Conservation (phyloP, 1,140 invertebrate genomes). For the Goniozus legneri region DNA sequence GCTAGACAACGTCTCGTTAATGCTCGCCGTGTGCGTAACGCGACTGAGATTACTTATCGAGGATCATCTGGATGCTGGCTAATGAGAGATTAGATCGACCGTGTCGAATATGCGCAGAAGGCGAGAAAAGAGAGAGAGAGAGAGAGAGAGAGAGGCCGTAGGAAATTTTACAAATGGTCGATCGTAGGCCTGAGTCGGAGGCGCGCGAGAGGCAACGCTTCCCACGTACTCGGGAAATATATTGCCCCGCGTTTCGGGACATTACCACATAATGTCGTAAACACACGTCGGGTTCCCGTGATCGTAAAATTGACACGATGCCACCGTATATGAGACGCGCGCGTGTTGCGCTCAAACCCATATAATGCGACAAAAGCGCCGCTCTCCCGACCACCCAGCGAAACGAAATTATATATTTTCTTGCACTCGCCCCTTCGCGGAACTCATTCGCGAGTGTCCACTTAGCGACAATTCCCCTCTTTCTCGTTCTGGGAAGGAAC, state of each 20-base stretch:
- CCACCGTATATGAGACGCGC: too few species aligned
- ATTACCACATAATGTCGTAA: slow-evolving; percentile 22
- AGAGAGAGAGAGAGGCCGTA: too few species aligned
- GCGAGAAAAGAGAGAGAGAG: neutral
- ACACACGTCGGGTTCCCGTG: slow-evolving; percentile 8
- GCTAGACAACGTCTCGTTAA: neutral
- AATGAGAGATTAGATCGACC: neutral
- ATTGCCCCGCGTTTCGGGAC: slow-evolving; percentile 10
- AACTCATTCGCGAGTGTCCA: too few species aligned
- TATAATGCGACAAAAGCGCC: too few species aligned
- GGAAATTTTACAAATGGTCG: too few species aligned
- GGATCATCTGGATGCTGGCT: neutral
- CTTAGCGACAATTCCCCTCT: too few species aligned
- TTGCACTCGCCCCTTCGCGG: too few species aligned
- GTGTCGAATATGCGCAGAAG: neutral
- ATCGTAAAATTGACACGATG: slow-evolving; percentile 20
- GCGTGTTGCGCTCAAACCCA: too few species aligned
- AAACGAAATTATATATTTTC: too few species aligned
- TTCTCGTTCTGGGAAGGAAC: too few species aligned
- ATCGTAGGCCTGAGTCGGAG: neutral
- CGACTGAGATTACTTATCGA: neutral
- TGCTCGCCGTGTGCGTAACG: neutral
- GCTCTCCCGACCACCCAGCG: too few species aligned
- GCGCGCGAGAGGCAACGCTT: neutral
- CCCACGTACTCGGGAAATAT: too few species aligned